These are phyloP conservation scores for Pollachius pollachius DNA, from an alignment of 2,113 vertebrate genomes.

Conservation along the genomic window DNA sequence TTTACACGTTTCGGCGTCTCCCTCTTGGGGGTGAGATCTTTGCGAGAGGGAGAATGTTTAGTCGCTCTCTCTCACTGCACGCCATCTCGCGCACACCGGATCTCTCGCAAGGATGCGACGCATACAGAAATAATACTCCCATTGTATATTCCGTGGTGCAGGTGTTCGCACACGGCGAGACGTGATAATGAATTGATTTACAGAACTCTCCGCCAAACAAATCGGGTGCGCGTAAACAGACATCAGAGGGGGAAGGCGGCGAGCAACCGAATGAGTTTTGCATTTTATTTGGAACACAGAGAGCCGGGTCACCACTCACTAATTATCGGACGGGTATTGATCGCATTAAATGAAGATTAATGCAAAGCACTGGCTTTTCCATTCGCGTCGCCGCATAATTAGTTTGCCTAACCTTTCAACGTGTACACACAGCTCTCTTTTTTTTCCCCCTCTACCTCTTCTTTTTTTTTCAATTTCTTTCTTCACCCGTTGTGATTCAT, in stretches of 20 bases:
- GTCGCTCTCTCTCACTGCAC: slow-evolving; percentile 23
- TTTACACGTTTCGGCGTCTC: slow-evolving; percentile 1
- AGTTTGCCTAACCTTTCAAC: slow-evolving; percentile 62
- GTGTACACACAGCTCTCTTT: slow-evolving; percentile 4
- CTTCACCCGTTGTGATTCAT: slow-evolving; percentile 47
- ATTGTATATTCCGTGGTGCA: slow-evolving; percentile 43
- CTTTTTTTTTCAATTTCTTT: neutral
- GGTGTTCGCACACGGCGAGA: slow-evolving; percentile 56
- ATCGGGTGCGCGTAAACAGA: slow-evolving; percentile 13
- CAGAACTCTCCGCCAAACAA: slow-evolving; percentile 40
- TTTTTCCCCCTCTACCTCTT: too few relatives aligned
- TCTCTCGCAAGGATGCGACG: slow-evolving; percentile 32
- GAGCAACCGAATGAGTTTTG: neutral
- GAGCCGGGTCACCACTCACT: neutral
- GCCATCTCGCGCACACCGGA: slow-evolving; percentile 14
- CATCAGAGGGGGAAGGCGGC: neutral
- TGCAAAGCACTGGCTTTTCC: slow-evolving; percentile 56
- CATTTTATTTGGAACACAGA: slow-evolving; percentile 13
- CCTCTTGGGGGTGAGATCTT: slow-evolving; percentile 24
- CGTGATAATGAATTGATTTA: slow-evolving; percentile 57
- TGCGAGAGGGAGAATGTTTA: slow-evolving; percentile 27
- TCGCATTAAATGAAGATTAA: slow-evolving; percentile 51
- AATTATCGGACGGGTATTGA: slow-evolving; percentile 34
- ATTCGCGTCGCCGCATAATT: slow-evolving; percentile 57
- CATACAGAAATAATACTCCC: slow-evolving; percentile 20